These are phyloP conservation scores for Smutsia temminckii DNA, from an alignment of 2,797 vertebrate species.

Conservation along the genomic window DNA sequence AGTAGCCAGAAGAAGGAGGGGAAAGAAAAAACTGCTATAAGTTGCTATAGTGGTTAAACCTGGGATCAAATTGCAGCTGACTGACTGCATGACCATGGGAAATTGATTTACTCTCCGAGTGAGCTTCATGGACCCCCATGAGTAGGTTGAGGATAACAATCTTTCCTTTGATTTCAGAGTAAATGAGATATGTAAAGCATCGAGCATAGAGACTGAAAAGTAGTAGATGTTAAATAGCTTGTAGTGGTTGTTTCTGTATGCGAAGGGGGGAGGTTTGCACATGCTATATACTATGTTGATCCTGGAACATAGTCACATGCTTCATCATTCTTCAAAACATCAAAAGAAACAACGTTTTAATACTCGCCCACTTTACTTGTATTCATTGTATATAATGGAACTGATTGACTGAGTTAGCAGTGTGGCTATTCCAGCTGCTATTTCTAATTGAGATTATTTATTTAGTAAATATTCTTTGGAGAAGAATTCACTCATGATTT, in stretches of 20 bases:
- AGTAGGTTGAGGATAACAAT: not conserved
- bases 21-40: not conserved
- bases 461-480: constrained; percentile 75
- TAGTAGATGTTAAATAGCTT: not conserved
- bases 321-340: constrained; percentile 43
- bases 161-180: not conserved
- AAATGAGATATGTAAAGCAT: not conserved
- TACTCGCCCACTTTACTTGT: constrained; percentile 67
- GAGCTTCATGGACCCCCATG: not conserved
- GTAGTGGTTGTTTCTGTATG: constrained; percentile 20
- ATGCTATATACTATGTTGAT: constrained; percentile 63
- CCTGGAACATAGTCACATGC: constrained; percentile 54
- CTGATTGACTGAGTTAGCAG: constrained; percentile 74
- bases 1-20: not conserved
- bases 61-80: not conserved
- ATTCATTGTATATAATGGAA: constrained; percentile 75
- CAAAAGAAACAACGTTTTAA: constrained; percentile 64
- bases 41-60: not conserved
- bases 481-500: constrained; percentile 70
- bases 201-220: not conserved
- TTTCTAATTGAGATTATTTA: constrained; percentile 74
- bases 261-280: not conserved
- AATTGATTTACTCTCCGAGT: not conserved
- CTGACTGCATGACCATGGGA: not conserved
- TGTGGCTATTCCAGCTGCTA: constrained; percentile 62